A percentile compares a stretch with the other conserved stretches of the same genome.
Conservation (phyloP, 2,113 vertebrate species). For the Thunnus maccoyii region DNA sequence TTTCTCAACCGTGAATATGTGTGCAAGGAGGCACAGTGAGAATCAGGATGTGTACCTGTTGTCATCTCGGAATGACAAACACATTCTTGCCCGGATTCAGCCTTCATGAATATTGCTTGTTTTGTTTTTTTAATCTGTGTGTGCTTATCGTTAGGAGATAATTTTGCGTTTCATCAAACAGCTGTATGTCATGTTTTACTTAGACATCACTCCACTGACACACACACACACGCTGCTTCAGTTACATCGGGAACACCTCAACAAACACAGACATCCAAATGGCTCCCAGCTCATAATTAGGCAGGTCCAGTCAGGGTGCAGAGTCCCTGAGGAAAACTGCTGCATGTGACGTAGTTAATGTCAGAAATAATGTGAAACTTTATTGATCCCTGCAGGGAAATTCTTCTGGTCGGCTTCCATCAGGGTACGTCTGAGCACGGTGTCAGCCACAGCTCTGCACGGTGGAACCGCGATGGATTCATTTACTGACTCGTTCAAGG, state of each 20-base stretch:
- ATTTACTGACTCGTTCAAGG: constrained; percentile 57
- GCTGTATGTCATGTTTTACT: constrained; percentile 6
- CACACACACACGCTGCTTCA: constrained; percentile 16
- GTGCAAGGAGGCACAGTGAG: not conserved
- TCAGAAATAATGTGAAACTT: constrained; percentile 53
- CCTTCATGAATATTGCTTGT: constrained; percentile 10
- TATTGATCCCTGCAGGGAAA: constrained; percentile 71
- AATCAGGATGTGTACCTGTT: constrained; percentile 45
- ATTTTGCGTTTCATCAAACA: constrained; percentile 45
- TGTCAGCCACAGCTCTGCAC: constrained; percentile 33
- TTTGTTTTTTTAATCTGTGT: constrained; percentile 7
- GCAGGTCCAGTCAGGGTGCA: constrained; percentile 57
- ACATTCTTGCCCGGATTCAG: not conserved
- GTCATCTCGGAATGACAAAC: constrained; percentile 31
- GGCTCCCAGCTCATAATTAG: constrained; percentile 33
- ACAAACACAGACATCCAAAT: constrained; percentile 33
- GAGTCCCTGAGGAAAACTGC: constrained; percentile 19
- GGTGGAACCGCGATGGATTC: constrained; percentile 24
- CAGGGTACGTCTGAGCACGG: constrained; percentile 14
- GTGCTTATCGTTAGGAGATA: not conserved
- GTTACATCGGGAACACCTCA: constrained; percentile 1
- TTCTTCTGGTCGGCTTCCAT: constrained; percentile 38
- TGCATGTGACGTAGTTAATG: constrained; percentile 41
- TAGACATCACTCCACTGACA: not conserved
- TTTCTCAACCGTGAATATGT: constrained; percentile 12